A percentile compares a stretch with the other conserved stretches of the same genome.
Evolutionary conservation across 2,797 vertebrate species (phyloP).

Genomic region (Ctenochaetus hawaiiensis): DNA sequence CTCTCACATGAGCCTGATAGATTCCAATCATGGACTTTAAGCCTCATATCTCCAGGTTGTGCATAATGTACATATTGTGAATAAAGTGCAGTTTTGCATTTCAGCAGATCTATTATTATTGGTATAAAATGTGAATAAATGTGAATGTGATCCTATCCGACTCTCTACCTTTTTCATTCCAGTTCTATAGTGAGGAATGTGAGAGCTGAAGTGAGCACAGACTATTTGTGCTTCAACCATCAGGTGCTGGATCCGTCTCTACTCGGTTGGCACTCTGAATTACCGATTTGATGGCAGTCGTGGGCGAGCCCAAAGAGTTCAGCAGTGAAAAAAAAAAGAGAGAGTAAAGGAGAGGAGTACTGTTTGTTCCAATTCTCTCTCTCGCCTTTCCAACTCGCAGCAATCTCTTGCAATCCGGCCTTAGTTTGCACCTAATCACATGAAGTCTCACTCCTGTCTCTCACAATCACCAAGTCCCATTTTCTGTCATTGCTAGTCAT

Average conservation of each 20-base stretch:
- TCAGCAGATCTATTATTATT: slow-evolving; percentile 28
- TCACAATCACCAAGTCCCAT: slow-evolving; percentile 75
- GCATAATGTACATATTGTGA: slow-evolving; percentile 66
- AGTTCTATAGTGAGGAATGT: slow-evolving; percentile 20
- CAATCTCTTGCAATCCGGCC: slow-evolving; percentile 72
- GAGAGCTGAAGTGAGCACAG: slow-evolving; percentile 24
- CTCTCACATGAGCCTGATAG: background rate
- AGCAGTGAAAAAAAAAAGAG: background rate
- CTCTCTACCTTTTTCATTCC: slow-evolving; percentile 28
- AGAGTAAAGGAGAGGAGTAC: slow-evolving; percentile 51
- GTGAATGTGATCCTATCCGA: background rate
- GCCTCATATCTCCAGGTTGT: slow-evolving; percentile 24
- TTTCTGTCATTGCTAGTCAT: slow-evolving; percentile 78
- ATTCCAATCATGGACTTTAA: slow-evolving; percentile 4
- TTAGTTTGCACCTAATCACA: slow-evolving; percentile 77
- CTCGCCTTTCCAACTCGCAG: slow-evolving; percentile 57
- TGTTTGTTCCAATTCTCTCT: slow-evolving; percentile 67
- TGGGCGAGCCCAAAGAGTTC: slow-evolving; percentile 60
- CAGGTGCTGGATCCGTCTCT: slow-evolving; percentile 56
- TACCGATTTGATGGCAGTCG: slow-evolving; percentile 60
- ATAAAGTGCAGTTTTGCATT: slow-evolving; percentile 34
- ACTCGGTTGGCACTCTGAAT: slow-evolving; percentile 58
- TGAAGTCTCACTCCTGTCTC: slow-evolving; percentile 72
- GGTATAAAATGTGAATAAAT: slow-evolving; percentile 58
- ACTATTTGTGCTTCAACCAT: slow-evolving; percentile 40